Evolutionary conservation across 2,797 vertebrate genomes (phyloP), one percentile per base, ranked within the genome.

Genomic region (Tangara arthus): DNA sequence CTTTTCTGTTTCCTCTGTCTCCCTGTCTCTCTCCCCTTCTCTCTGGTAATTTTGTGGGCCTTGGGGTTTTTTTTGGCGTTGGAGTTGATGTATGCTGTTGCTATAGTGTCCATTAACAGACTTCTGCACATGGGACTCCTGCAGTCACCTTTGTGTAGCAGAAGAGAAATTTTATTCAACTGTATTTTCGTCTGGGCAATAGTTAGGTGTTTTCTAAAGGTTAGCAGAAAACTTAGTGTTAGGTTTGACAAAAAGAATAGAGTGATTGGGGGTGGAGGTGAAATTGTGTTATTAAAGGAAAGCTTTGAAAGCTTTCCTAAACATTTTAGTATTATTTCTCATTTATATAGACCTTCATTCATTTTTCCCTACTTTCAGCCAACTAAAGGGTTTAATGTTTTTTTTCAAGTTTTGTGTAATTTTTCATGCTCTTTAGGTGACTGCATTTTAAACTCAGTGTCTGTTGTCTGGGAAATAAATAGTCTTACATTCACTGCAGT

Each of bases 51-150:
- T 53, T 13, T 59, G 11, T 24, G 24, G 10, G 6, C 4, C 30
- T 80, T 11, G 16, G 15, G 5, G 2, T 15, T 0, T 2, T 21
- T 15, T 46, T 37, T 50, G 7, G 4, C 3, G 2, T 55, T 64
- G 8, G 13, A 41, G 8, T 30, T 52, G 21, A 42, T 42, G 8
- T 17, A 41, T 55, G 8, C 18, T 77, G 14, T 34, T 0, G 1
- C 22, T 69, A 19, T 21, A 47, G 8, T 30, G 23, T 46, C 8
- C 9, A 28, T 44, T 37, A 37, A 49, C 16, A 59, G 22, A 82
- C 15, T 32, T 53, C 39, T 85, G 30, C 12, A 14, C 24, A 19
- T 3, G 23, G 49, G 23, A 13, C 32, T 46, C 6, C 50, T 56
- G 7, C 21, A 77, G 28, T 53, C 28, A 75, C 15, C 18, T 53